Evolutionary conservation across 2,113 vertebrate species (phyloP).

Genomic region (Brachypodius melanocephalos): DNA sequence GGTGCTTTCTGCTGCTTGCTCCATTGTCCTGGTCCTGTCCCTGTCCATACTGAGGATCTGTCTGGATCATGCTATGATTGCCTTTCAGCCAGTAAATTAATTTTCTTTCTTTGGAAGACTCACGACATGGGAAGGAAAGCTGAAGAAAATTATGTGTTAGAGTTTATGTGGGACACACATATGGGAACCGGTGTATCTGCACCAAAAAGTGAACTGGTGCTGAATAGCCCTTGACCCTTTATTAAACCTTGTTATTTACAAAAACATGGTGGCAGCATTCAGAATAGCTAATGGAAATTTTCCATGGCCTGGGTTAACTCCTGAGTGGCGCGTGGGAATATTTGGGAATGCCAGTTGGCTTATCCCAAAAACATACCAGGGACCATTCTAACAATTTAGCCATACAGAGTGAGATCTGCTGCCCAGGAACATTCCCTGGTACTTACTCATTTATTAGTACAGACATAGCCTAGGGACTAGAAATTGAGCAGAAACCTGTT

Average conservation of each 20-base stretch:
- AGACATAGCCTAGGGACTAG: neutral
- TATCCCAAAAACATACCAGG: neutral
- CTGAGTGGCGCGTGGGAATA: neutral
- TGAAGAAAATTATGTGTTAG: neutral
- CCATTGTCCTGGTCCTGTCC: neutral
- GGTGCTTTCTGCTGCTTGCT: neutral
- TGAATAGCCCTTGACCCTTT: neutral
- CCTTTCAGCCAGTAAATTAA: neutral
- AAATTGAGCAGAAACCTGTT: neutral
- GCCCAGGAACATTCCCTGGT: slow-evolving; percentile 1
- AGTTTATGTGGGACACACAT: neutral
- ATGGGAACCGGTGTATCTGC: neutral
- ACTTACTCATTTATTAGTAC: neutral
- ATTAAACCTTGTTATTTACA: neutral
- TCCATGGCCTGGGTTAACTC: neutral
- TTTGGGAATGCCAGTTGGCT: neutral
- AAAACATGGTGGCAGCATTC: neutral
- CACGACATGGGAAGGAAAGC: neutral
- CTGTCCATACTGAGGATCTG: neutral
- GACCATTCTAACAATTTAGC: neutral
- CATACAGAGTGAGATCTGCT: neutral
- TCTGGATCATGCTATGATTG: neutral
- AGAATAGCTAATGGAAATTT: neutral
- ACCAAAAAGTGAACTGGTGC: neutral
- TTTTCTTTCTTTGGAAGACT: neutral